A percentile compares a stretch with the other conserved stretches of the same genome.
phyloP scores from a whole-genome alignment of 2,113 vertebrate species.

The Tamias sibiricus region DNA sequence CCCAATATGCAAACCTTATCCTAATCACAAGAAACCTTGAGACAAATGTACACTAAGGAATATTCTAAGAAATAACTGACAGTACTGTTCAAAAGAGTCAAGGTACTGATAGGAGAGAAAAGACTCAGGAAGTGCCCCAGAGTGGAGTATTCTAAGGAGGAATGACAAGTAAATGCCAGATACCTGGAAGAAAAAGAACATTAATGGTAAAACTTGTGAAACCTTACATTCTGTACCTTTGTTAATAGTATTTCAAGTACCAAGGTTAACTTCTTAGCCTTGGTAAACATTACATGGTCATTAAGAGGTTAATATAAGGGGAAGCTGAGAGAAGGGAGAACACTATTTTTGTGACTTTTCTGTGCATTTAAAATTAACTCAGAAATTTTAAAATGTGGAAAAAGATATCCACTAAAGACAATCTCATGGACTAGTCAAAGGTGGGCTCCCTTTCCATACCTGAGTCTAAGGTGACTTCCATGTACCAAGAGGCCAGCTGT shows the following conservation, averaged over 20 bases:
- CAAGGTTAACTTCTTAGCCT: constrained; percentile 3
- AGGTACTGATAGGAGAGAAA: background rate
- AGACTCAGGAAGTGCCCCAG: background rate
- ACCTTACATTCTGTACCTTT: background rate
- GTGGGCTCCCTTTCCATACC: background rate
- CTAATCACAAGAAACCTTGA: background rate
- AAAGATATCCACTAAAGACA: background rate
- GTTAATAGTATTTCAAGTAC: background rate
- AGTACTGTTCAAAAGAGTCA: background rate
- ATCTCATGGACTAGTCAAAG: background rate
- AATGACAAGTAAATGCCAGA: background rate
- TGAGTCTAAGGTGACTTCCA: background rate
- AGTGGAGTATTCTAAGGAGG: background rate
- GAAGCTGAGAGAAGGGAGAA: background rate
- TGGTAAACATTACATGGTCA: background rate
- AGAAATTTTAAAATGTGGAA: background rate
- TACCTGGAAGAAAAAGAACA: background rate
- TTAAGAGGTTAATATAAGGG: background rate
- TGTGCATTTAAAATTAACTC: constrained; percentile 19
- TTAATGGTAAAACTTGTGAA: background rate
- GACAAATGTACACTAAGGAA: background rate
- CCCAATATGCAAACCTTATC: background rate
- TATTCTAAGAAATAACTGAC: background rate
- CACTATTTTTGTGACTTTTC: background rate
- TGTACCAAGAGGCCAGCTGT: background rate